phyloP scores from a whole-genome alignment of 30 jellyfish, hydroid and myxozoan genomes.

The Sanderia malayensis region DNA sequence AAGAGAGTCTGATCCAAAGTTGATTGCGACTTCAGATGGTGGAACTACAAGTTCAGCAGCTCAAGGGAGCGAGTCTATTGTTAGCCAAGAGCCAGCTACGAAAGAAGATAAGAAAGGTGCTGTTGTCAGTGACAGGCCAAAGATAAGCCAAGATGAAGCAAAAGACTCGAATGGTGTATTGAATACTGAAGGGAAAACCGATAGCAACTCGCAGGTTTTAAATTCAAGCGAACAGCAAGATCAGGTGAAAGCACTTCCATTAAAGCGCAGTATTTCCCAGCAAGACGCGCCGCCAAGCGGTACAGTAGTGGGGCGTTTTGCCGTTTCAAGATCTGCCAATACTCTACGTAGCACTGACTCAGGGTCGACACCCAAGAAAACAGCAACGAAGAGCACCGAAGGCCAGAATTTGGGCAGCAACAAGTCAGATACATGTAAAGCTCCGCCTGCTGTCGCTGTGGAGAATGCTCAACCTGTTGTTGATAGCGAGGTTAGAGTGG shows the following conservation, averaged over 20 bases:
- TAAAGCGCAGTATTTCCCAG: background rate
- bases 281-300: background rate
- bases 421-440: background rate
- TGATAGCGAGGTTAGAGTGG: background rate
- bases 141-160: too few relatives aligned
- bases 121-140: too few relatives aligned
- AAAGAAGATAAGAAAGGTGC: too few relatives aligned
- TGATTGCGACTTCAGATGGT: too few relatives aligned
- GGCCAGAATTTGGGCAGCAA: background rate
- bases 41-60: too few relatives aligned
- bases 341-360: background rate
- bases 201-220: too few relatives aligned
- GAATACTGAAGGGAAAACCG: too few relatives aligned
- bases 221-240: too few relatives aligned
- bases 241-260: background rate
- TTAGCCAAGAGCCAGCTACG: too few relatives aligned
- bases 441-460: background rate
- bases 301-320: conserved; percentile 6
- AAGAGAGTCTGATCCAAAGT: too few relatives aligned
- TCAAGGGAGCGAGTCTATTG: too few relatives aligned
- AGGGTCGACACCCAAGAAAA: background rate
- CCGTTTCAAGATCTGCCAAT: background rate
- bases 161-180: too few relatives aligned
- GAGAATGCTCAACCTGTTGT: background rate
- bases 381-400: background rate